Base-by-base conservation (phyloP, 2,797 vertebrate species). In the Hyperoplus lanceolatus region DNA sequence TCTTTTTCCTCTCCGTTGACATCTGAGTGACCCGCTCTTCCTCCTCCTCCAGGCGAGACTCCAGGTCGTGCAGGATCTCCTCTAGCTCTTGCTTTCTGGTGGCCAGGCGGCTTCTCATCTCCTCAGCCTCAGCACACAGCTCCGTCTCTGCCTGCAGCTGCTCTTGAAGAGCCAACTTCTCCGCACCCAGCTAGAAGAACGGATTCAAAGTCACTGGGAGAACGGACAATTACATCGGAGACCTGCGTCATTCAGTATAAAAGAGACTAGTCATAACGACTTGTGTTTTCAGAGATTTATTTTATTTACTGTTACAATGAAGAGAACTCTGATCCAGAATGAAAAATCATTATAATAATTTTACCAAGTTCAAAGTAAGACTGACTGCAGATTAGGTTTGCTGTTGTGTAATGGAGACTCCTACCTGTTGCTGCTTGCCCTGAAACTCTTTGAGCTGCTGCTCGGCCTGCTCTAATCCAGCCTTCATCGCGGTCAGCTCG, bases 141-240 rank as follows among this genome's bases (percentile, higher is more conserved):
- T 99, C 97, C 0, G 96, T 99, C 90, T 99, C 98, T 0, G 98
- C 98, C 92, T 98, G 98, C 43, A 99, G 95, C 94, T 99, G 98
- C 93, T 99, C 98, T 84, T 99, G 98, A 59, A 99, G 96, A 73
- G 97, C 97, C 81, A 94, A 6, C 92, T 99, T 99, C 95, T 99
- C 98, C 0, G 95, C 87, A 71, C 90, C 92, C 62, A 99, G 91
- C 98, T 99, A 60, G 43, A 3, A 59, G 58, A 55, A 18, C 2
- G 3, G n/a, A 43, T 18, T 18, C 8, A 66, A 14, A 54, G 65
- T 38, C 60, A 54, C 36, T 16, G 54, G 13, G 2, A 63, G 45
- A 55, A 10, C 2, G 5, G 29, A 16, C 18, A 6, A 71, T 58
- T 38, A 41, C 16, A 51, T 62, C 9, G 54, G 9, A 13, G 53